Percentiles rank a stretch among this genome's conserved stretches.
phyloP scores from a whole-genome alignment of 2,888 invertebrate species.

The Prosapia bicincta region DNA sequence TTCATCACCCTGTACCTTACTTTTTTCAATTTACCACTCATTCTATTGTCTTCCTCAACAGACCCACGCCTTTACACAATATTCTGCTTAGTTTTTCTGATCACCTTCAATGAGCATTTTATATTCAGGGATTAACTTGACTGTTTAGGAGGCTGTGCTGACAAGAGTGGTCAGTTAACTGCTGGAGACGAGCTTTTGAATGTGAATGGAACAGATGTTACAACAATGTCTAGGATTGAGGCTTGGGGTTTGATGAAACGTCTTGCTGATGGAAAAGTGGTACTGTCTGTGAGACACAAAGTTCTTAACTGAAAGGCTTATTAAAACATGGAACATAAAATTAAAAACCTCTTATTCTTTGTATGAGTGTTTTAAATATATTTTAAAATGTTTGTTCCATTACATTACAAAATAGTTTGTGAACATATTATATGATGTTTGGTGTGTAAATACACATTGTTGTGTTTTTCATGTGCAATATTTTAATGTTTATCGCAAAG shows the following conservation, averaged over 20 bases:
- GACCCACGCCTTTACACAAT: no score
- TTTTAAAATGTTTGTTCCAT: neutral
- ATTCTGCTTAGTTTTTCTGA: no score
- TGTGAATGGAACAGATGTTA: conserved; percentile 77
- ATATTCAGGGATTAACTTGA: no score
- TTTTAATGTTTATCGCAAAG: neutral
- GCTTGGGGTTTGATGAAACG: conserved; percentile 93
- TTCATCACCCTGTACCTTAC: no score
- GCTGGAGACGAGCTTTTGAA: conserved; percentile 84
- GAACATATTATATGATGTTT: neutral
- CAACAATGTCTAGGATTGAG: conserved; percentile 85
- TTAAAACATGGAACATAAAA: neutral
- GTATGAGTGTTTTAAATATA: neutral
- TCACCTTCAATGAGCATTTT: no score
- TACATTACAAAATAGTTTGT: neutral
- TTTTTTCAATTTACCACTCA: no score
- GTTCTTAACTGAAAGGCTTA: conserved; percentile 2
- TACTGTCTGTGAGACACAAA: conserved; percentile 52
- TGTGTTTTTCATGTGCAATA: neutral
- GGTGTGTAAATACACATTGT: neutral
- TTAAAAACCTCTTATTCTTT: neutral
- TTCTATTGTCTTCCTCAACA: no score
- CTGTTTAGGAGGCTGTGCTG: conserved; percentile 80
- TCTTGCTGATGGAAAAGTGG: conserved; percentile 78
- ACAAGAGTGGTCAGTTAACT: conserved; percentile 76